A percentile compares a stretch with the other conserved stretches of the same genome.
phyloP scores from a whole-genome alignment of 2,113 vertebrate genomes.

The Rhynchomys soricoides region DNA sequence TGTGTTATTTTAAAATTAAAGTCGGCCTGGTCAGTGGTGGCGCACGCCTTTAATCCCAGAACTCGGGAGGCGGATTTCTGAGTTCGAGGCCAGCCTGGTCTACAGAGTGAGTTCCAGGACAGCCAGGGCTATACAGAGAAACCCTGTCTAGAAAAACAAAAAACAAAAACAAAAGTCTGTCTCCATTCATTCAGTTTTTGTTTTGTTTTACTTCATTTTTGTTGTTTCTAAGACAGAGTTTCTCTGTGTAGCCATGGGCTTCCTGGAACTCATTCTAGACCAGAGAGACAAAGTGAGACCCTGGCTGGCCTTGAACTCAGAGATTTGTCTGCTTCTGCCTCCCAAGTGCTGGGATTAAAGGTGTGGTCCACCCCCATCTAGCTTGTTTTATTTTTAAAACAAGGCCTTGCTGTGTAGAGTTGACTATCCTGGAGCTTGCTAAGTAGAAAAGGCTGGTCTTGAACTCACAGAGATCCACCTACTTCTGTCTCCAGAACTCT shows the following conservation, averaged over 20 bases:
- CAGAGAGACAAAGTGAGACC: not conserved
- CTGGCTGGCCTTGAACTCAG: not conserved
- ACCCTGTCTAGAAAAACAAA: no score
- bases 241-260: not conserved
- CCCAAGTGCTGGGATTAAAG: not conserved
- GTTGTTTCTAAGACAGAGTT: not conserved
- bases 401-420: no score
- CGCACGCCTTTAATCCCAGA: no score
- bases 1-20: not conserved
- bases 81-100: no score
- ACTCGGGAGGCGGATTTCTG: no score
- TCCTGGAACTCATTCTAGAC: not conserved
- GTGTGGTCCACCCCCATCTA: not conserved
- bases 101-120: no score
- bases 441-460: not conserved
- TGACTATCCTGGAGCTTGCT: not conserved
- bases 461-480: not conserved
- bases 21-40: no score
- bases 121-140: no score
- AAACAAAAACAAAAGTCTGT: no score
- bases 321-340: not conserved
- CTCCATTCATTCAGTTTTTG: not conserved
- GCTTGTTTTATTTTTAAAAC: not conserved
- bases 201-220: not conserved
- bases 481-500: not conserved